phyloP scores from a whole-genome alignment of 2,888 invertebrate species.

The Desoria tigrina region DNA sequence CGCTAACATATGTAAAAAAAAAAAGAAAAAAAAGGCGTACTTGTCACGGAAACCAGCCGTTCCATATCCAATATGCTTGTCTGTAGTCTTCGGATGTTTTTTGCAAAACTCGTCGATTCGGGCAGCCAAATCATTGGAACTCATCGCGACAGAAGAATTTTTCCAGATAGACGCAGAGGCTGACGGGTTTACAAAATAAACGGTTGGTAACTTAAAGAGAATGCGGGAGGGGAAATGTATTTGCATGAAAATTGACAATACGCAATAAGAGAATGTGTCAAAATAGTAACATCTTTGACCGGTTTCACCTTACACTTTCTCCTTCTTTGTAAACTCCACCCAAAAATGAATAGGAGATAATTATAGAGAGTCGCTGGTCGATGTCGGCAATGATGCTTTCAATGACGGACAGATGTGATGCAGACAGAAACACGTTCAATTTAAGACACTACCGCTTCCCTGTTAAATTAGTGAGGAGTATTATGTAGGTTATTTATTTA shows the following conservation, averaged over 20 bases:
- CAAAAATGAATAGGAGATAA: no score
- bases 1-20: constrained; percentile 9
- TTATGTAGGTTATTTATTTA: no score
- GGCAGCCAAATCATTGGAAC: background rate
- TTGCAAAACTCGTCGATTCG: constrained; percentile 33
- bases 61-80: constrained; percentile 57
- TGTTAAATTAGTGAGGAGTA: no score
- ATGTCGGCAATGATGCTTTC: background rate
- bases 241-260: background rate
- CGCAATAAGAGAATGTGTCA: no score
- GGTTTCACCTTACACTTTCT: no score
- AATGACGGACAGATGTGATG: no score
- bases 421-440: no score
- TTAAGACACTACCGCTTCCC: no score
- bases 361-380: background rate
- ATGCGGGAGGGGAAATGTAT: background rate
- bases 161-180: no score
- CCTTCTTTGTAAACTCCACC: no score
- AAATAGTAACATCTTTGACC: no score
- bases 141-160: no score
- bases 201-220: background rate
- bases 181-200: background rate
- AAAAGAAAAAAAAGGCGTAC: constrained; percentile 54
- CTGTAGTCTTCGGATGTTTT: constrained; percentile 26
- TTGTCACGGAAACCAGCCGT: constrained; percentile 61